Base-by-base conservation (phyloP, 2,888 invertebrate species). In the Platycheirus albimanus region DNA sequence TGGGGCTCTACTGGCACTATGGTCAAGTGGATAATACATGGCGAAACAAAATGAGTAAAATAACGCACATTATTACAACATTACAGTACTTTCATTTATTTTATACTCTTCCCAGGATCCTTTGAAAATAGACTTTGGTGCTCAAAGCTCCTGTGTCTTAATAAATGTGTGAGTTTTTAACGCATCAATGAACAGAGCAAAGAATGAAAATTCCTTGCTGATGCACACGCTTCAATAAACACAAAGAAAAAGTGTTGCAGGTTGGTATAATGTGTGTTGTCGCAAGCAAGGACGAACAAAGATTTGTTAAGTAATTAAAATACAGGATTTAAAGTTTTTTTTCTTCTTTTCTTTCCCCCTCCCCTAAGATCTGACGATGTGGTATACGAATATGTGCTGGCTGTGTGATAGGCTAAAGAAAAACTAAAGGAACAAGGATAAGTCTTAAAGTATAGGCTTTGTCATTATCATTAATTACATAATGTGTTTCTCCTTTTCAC, bases 11-110 rank as follows among this genome's bases (percentile, higher is more conserved):
- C n/a, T 63, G 49, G 58, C 63, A 38, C 66, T 36, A 67, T 77
- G 81, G 77, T 77, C 81, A 83, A 83, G 81, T 83, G 77, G 81
- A 77, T 83, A 83, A 72, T 80, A 63, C 63, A 77, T 77, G 72
- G 71, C 54, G 58, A 77, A 77, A 64, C 64, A 75, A 80, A 77
- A 77, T 61, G 30, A 54, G n/a, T 7, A 13, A 36, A 72, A 24
- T 38, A 75, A 75, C 51, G 63, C 74, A 69, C 69, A 69, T 70
- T 52, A 63, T 79, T 63, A 49, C n/a, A n/a, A n/a, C n/a, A n/a
- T n/a, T n/a, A n/a, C n/a, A n/a, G n/a, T 41, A 38, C 54, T 64
- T 49, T 51, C 54, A 33, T 33, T 33, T 33, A 8, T 33, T 33
- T 33, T 8, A 33, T n/a, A n/a, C n/a, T n/a, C n/a, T n/a, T n/a